Percentiles rank a stretch among this genome's conserved stretches.
phyloP scores from a whole-genome alignment of 2,113 vertebrate species.

The Noturus placidus region DNA sequence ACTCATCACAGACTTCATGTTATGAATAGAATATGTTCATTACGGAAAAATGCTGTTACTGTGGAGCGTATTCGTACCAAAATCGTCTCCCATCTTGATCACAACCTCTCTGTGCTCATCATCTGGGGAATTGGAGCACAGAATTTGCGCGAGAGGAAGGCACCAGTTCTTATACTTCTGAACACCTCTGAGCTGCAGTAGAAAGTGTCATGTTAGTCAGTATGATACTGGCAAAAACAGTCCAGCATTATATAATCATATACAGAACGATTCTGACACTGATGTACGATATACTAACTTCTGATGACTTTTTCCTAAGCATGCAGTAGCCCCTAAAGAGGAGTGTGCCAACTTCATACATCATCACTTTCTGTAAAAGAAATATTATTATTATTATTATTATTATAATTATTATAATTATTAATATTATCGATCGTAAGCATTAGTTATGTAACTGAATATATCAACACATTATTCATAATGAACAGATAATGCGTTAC shows the following conservation, averaged over 20 bases:
- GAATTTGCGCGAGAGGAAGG: neutral
- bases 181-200: neutral
- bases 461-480: neutral
- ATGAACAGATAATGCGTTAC: neutral
- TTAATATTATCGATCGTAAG: neutral
- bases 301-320: neutral
- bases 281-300: neutral
- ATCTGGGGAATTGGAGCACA: neutral
- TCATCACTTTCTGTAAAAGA: neutral
- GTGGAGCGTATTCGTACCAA: neutral
- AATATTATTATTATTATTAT: neutral
- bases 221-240: neutral
- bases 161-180: neutral
- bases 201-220: neutral
- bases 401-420: neutral
- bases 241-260: neutral
- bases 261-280: neutral
- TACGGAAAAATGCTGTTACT: neutral
- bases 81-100: conserved; percentile 1
- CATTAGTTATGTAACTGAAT: neutral
- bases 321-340: neutral
- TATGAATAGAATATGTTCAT: neutral
- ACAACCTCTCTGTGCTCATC: neutral
- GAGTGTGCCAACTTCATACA: neutral
- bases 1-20: neutral